Base-by-base conservation (phyloP, 1,140 invertebrate genomes). In the Listronotus oregonensis region DNA sequence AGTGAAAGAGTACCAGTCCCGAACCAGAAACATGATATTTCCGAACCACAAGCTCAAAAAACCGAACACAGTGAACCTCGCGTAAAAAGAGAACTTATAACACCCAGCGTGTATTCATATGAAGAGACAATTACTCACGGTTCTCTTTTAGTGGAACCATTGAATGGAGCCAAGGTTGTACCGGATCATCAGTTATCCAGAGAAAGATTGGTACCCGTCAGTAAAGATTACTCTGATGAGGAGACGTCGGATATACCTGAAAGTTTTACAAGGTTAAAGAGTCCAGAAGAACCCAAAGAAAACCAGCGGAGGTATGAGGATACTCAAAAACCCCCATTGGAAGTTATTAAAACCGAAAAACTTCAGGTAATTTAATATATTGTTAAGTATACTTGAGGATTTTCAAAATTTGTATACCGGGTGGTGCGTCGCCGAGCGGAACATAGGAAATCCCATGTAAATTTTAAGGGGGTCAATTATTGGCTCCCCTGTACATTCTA, bases 41-140 rank as follows among this genome's bases (percentile, higher is more conserved):
- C 32, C 17, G 37, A n/a, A 54, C 12, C 18, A 12, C 7, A 43
- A 17, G 15, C 42, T 54, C 57, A 49, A 32, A 50, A 12, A 6
- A 39, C 9, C 39, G 56, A 62, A 37, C 34, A 37, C 1, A 37
- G 3, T 8, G 34, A 58, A 59, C 32, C 55, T n/a, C 6, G 17
- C 1, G 59, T 86, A 6, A 83, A 86, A 71, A 78, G 81, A 71
- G 78, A 83, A 4, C 79, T 84, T n/a, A 82, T 83, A 3, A 83
- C 82, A 68, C 83, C 74, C 7, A 68, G 64, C 1, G 15, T 59
- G 3, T 75, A 73, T 39, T 64, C 60, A 6, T 70, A 72, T 62
- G 64, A 74, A 61, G 77, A 78, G 65, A 77, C 76, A 10, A 69
- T 79, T 18, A 79, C 78, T 0, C 78, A 79, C 63, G 78, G 73